Conservation (phyloP, 2,113 vertebrate species). For the Oncorhynchus masou region DNA sequence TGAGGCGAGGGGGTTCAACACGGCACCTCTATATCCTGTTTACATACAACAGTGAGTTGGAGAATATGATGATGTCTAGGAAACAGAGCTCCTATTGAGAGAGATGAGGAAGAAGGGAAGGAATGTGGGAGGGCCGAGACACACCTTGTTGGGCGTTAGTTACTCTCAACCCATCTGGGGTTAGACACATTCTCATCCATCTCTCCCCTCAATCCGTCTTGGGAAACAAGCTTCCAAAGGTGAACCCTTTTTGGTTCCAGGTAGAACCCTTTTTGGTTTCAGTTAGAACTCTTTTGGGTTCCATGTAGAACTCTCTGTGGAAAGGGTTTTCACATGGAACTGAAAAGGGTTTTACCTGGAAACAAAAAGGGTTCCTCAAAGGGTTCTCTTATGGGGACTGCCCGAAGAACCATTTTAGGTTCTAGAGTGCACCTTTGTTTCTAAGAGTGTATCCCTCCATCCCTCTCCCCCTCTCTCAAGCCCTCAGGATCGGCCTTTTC, state of each 20-base stretch:
- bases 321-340: too few species aligned
- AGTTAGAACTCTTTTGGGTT: too few species aligned
- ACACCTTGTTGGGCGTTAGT: not conserved
- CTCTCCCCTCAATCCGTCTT: not conserved
- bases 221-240: not conserved
- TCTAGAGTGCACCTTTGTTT: not conserved
- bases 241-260: too few species aligned
- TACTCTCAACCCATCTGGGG: not conserved
- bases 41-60: conserved; percentile 48
- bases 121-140: not conserved
- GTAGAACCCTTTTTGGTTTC: too few species aligned
- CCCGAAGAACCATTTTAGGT: too few species aligned
- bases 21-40: conserved; percentile 29
- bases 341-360: too few species aligned
- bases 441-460: conserved; percentile 28
- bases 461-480: not conserved
- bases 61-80: conserved; percentile 44
- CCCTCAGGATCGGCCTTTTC: not conserved
- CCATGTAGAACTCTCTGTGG: too few species aligned
- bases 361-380: too few species aligned
- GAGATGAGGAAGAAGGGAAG: not conserved
- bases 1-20: conserved; percentile 4
- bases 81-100: not conserved
- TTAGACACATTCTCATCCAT: not conserved
- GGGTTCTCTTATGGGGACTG: too few species aligned